phyloP scores from a whole-genome alignment of 1,140 invertebrate species.

The Argopecten irradians region DNA sequence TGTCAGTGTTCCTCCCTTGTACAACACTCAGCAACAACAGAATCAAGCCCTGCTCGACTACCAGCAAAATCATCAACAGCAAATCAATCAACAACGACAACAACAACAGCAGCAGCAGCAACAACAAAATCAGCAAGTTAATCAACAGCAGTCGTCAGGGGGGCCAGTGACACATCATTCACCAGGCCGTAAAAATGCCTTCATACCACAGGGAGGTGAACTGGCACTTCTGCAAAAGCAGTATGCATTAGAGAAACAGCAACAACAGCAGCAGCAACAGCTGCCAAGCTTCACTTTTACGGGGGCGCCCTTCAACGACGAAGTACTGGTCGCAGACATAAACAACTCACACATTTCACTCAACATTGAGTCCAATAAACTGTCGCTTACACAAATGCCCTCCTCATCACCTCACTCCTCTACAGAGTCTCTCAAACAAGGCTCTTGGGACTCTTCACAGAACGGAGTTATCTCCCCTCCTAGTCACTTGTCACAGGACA shows the following conservation, averaged over 20 bases:
- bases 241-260: constrained; percentile 42
- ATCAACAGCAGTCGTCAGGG: constrained; percentile 5
- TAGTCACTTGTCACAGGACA: background rate
- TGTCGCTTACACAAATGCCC: background rate
- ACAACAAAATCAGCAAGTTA: constrained; percentile 39
- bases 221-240: constrained; percentile 46
- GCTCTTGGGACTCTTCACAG: background rate
- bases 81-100: background rate
- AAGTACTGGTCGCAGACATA: background rate
- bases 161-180: background rate
- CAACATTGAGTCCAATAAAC: background rate
- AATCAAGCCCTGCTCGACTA: constrained; percentile 9
- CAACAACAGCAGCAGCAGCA: background rate
- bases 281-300: background rate
- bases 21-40: background rate
- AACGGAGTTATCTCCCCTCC: constrained; percentile 13
- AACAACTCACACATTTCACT: background rate
- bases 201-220: constrained; percentile 47
- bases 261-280: constrained; percentile 34
- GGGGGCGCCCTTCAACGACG: background rate
- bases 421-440: background rate
- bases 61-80: constrained; percentile 25
- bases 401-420: background rate
- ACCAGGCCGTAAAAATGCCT: constrained; percentile 51
- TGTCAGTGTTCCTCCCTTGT: background rate